A percentile compares a stretch with the other conserved stretches of the same genome.
Conservation (phyloP, 2,113 vertebrate species). For the Cynoglossus semilaevis region DNA sequence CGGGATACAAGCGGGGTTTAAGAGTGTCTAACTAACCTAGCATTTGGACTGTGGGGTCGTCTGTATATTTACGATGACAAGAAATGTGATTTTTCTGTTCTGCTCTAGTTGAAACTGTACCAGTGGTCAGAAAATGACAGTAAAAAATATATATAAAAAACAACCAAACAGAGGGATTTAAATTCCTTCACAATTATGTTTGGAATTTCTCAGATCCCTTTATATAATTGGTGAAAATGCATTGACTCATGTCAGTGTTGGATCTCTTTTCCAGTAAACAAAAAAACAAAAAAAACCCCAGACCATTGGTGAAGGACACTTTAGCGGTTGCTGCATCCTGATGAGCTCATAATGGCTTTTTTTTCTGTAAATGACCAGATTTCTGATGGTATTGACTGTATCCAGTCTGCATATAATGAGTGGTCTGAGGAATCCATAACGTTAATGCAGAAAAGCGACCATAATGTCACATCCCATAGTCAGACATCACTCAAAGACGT, state of each 20-base stretch:
- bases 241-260: background rate
- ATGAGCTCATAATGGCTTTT: constrained; percentile 24
- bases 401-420: constrained; percentile 10
- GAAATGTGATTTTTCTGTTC: no score
- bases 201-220: no score
- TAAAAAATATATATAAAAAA: no score
- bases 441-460: background rate
- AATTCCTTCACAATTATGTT: no score
- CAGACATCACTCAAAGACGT: background rate
- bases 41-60: no score
- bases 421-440: constrained; percentile 29
- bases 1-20: no score
- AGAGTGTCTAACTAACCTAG: no score
- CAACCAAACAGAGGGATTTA: no score
- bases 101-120: no score
- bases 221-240: background rate
- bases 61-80: no score
- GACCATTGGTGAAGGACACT: background rate
- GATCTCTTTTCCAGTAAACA: background rate
- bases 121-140: no score
- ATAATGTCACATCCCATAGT: constrained; percentile 2
- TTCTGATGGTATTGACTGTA: constrained; percentile 12
- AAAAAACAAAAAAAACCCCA: background rate
- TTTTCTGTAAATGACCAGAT: constrained; percentile 13
- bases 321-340: background rate